Evolutionary conservation across 2,113 vertebrate genomes (phyloP).

Genomic region (Catharus minimus): DNA sequence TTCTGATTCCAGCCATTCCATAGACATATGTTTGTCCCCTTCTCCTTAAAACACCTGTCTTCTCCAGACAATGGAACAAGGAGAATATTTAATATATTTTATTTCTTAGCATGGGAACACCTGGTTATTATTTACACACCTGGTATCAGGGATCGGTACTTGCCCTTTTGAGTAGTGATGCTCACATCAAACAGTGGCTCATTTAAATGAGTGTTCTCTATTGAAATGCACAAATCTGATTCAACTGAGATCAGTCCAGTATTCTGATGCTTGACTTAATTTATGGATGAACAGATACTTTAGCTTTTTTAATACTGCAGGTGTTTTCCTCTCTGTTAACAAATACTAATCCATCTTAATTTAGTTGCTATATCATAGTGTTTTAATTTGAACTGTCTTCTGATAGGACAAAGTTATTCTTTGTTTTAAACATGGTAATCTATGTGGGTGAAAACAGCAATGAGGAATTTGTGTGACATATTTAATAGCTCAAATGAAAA

Average conservation of each 20-base stretch:
- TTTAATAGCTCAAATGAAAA: slow-evolving; percentile 57
- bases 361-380: not conserved
- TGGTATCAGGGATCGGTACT: not conserved
- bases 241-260: not conserved
- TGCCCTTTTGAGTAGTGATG: not conserved
- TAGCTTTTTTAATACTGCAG: not conserved
- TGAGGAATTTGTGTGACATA: slow-evolving; percentile 17
- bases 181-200: not conserved
- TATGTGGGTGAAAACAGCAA: slow-evolving; percentile 14
- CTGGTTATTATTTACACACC: not conserved
- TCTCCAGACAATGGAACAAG: not conserved
- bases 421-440: slow-evolving; percentile 18
- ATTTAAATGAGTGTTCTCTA: not conserved
- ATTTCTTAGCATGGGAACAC: not conserved
- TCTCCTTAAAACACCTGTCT: not conserved
- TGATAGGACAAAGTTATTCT: slow-evolving; percentile 2
- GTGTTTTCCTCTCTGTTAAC: slow-evolving; percentile 37
- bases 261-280: not conserved
- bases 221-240: not conserved
- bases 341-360: slow-evolving; percentile 33
- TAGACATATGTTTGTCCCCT: not conserved
- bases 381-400: slow-evolving; percentile 28
- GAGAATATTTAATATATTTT: not conserved
- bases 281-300: not conserved
- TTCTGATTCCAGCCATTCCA: not conserved